Evolutionary conservation across 2,888 invertebrate genomes (phyloP).

Genomic region (Xestia xanthographa): DNA sequence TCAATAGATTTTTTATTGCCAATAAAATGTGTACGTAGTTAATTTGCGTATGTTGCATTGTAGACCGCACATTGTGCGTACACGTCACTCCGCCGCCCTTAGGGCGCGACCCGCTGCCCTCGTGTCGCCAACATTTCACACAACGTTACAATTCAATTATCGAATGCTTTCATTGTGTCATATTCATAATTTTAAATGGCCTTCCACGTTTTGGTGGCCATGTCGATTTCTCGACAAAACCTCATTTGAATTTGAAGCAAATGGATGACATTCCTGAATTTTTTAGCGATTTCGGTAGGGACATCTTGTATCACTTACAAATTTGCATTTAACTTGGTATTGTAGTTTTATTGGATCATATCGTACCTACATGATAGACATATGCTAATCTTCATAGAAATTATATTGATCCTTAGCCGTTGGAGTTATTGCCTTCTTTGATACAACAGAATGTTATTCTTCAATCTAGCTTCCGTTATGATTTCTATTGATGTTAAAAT

Average conservation of each 20-base stretch:
- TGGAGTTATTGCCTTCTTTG: constrained; percentile 75
- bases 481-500: constrained; percentile 84
- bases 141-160: constrained; percentile 85
- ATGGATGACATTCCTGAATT: constrained; percentile 74
- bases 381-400: constrained; percentile 85
- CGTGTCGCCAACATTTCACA: constrained; percentile 79
- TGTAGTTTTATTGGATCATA: constrained; percentile 85
- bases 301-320: constrained; percentile 82
- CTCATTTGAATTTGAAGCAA: constrained; percentile 84
- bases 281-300: constrained; percentile 61
- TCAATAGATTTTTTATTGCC: constrained; percentile 87
- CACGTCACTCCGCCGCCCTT: constrained; percentile 74
- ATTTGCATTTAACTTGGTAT: constrained; percentile 85
- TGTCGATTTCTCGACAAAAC: constrained; percentile 79
- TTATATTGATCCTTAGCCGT: constrained; percentile 77
- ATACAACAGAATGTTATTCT: constrained; percentile 85
- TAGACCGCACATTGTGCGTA: constrained; percentile 83
- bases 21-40: constrained; percentile 88
- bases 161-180: constrained; percentile 77
- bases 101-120: constrained; percentile 89
- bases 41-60: constrained; percentile 89
- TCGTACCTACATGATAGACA: constrained; percentile 87
- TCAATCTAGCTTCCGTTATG: constrained; percentile 86
- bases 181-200: constrained; percentile 83
- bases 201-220: constrained; percentile 81